phyloP scores from a whole-genome alignment of 2,888 invertebrate genomes.

The Chelonus formosanus region DNA sequence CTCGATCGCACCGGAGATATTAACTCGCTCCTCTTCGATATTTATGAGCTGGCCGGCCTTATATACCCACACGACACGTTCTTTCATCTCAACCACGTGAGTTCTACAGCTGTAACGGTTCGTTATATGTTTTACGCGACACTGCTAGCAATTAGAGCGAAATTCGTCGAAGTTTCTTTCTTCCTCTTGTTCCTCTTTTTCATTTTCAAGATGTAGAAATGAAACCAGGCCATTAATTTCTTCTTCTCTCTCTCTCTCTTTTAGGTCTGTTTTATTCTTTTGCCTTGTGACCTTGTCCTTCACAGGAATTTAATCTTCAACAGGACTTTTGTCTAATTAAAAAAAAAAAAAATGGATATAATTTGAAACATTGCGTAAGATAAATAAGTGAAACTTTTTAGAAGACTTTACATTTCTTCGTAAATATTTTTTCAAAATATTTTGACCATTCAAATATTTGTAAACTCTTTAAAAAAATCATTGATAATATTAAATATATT shows the following conservation, averaged over 20 bases:
- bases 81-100: background rate
- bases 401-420: no score
- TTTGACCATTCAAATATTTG: no score
- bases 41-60: conserved; percentile 14
- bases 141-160: conserved; percentile 37
- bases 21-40: conserved; percentile 35
- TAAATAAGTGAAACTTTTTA: no score
- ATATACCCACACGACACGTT: conserved; percentile 21
- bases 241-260: conserved; percentile 22
- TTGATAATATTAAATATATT: no score
- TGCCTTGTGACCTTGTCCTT: conserved; percentile 20
- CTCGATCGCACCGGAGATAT: conserved; percentile 33
- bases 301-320: conserved; percentile 26
- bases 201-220: background rate
- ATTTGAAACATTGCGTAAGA: no score
- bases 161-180: conserved; percentile 34
- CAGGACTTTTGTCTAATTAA: conserved; percentile 6
- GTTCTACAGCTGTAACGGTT: conserved; percentile 21
- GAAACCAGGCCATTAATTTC: conserved; percentile 21
- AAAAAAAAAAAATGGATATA: background rate
- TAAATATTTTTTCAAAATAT: no score
- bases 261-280: conserved; percentile 4
- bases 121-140: conserved; percentile 24
- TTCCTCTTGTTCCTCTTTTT: conserved; percentile 15
- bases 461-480: no score